Evolutionary conservation across 1,140 invertebrate genomes (phyloP).

Genomic region (Drosophila melanogaster): DNA sequence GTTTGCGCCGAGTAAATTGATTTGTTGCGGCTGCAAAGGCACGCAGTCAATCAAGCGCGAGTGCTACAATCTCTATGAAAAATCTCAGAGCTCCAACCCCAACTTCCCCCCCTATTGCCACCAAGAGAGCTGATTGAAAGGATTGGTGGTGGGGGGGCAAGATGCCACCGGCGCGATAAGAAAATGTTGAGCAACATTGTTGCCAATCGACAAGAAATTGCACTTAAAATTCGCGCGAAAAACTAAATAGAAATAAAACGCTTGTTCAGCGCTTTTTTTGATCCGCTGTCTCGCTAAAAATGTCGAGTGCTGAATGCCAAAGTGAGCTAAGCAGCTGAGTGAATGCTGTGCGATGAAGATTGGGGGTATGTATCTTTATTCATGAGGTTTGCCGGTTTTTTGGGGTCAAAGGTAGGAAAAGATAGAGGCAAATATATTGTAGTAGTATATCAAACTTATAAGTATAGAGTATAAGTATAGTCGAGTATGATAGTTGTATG

Average conservation of each 20-base stretch:
- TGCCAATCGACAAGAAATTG: constrained; percentile 71
- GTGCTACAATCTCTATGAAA: constrained; percentile 43
- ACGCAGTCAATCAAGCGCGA: constrained; percentile 74
- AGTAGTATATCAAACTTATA: too few species aligned
- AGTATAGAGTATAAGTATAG: too few species aligned
- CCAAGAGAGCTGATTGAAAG: too few species aligned
- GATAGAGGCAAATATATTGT: background rate
- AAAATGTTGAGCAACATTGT: constrained; percentile 65
- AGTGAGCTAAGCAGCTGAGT: constrained; percentile 10
- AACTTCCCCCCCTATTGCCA: background rate
- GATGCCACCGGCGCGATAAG: constrained; percentile 65
- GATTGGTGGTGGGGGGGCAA: constrained; percentile 9
- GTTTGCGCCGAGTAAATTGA: constrained; percentile 67
- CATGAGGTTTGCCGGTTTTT: background rate
- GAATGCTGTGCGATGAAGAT: constrained; percentile 6
- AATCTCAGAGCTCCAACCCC: constrained; percentile 23
- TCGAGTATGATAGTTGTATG: too few species aligned
- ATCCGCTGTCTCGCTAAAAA: constrained; percentile 35
- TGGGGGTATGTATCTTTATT: constrained; percentile 14
- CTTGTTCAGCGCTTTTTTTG: constrained; percentile 45
- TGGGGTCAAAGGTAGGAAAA: background rate
- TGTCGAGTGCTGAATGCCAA: constrained; percentile 45
- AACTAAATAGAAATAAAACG: constrained; percentile 54
- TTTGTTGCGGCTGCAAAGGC: constrained; percentile 79
- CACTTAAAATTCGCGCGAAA: constrained; percentile 75